These are phyloP conservation scores for Vulpes lagopus DNA, from an alignment of 2,113 vertebrate genomes.

Conservation along the genomic window DNA sequence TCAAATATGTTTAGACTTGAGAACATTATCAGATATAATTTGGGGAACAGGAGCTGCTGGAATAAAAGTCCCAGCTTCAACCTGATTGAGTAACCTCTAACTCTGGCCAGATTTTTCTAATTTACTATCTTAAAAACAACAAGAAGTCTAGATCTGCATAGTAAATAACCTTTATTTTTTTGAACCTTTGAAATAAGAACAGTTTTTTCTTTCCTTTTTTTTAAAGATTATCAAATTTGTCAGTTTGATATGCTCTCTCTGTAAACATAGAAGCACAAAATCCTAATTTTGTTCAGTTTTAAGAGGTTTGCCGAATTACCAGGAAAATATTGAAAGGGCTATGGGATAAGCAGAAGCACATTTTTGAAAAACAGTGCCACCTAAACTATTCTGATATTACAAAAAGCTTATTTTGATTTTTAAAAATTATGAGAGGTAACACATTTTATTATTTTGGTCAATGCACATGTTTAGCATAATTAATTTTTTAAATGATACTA, in stretches of 20 bases:
- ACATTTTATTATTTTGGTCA: neutral
- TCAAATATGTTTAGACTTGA: slow-evolving; percentile 87
- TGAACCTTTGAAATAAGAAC: slow-evolving; percentile 85
- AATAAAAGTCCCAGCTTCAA: slow-evolving; percentile 83
- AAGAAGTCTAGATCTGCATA: slow-evolving; percentile 76
- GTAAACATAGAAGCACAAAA: slow-evolving; percentile 75
- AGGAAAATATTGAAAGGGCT: slow-evolving; percentile 57
- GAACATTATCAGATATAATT: slow-evolving; percentile 85
- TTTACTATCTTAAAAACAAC: slow-evolving; percentile 86
- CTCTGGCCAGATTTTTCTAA: slow-evolving; percentile 88
- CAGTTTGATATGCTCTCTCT: slow-evolving; percentile 73
- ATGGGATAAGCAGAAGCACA: slow-evolving; percentile 70
- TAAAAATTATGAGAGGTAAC: slow-evolving; percentile 4
- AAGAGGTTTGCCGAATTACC: slow-evolving; percentile 60
- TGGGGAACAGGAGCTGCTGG: slow-evolving; percentile 74
- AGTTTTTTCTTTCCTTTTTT: slow-evolving; percentile 64
- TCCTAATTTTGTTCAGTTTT: slow-evolving; percentile 75
- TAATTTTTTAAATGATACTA: neutral
- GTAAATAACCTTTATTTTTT: slow-evolving; percentile 84
- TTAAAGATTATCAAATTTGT: slow-evolving; percentile 76
- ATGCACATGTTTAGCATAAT: slow-evolving; percentile 9
- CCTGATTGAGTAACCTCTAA: slow-evolving; percentile 86
- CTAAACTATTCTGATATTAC: slow-evolving; percentile 51
- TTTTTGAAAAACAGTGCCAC: slow-evolving; percentile 19
- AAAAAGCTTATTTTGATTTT: slow-evolving; percentile 47